Evolutionary conservation across 2,797 vertebrate species (phyloP).

Genomic region (Pogoniulus pusillus): DNA sequence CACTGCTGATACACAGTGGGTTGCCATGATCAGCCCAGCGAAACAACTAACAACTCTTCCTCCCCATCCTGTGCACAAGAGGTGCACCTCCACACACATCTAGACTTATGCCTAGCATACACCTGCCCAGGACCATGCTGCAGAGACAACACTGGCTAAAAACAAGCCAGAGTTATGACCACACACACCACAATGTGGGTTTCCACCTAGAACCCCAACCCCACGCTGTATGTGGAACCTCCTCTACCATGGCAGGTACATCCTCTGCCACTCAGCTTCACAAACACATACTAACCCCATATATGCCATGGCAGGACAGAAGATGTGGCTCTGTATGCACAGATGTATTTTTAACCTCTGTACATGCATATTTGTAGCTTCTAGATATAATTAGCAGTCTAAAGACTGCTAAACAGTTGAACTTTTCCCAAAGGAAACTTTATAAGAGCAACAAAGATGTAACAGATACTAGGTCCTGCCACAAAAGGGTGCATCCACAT

Average conservation of each 20-base stretch:
- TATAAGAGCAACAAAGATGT: not conserved
- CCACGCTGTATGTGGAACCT: too few species aligned
- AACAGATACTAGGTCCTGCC: not conserved
- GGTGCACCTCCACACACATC: not conserved
- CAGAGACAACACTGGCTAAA: not conserved
- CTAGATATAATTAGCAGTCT: not conserved
- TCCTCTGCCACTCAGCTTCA: not conserved
- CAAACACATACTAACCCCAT: not conserved
- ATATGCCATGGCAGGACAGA: not conserved
- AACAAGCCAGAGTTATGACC: not conserved
- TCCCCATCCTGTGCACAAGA: not conserved
- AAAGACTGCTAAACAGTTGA: not conserved
- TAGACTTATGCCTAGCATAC: not conserved
- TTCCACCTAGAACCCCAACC: rapidly evolving
- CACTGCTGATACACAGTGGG: not conserved
- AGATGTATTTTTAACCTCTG: not conserved
- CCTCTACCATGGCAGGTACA: too few species aligned
- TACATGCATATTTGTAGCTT: not conserved
- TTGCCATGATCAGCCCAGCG: not conserved
- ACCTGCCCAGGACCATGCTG: not conserved
- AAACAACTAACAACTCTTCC: not conserved
- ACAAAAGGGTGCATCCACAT: not conserved
- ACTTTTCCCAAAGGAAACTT: not conserved
- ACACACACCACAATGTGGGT: not conserved
- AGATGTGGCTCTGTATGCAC: not conserved